Evolutionary conservation across 2,888 invertebrate species (phyloP), one percentile per base, ranked within the genome.

Genomic region (Trachelus tabidus): DNA sequence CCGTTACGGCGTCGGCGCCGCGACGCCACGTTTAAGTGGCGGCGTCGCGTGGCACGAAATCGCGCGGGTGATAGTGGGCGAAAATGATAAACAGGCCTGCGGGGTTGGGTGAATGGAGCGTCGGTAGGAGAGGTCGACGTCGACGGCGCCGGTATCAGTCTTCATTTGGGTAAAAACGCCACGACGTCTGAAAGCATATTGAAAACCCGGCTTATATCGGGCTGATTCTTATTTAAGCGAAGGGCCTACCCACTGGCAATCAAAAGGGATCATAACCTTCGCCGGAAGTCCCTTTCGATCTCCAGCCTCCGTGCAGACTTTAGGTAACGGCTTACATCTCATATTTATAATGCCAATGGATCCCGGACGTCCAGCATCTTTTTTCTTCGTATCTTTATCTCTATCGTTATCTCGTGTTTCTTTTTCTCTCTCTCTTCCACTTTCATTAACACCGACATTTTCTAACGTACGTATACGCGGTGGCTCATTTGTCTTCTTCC

Each of bases 221-320:
- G 80, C 34, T 34, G 74, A 77, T 75, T 77, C 78, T 69, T 71
- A 69, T 74, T 33, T 77, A 37, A 69, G 76, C 73, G 76, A 76
- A 73, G 37, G 74, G 74, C 75, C 69, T 73, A 34, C 69, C 35
- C 34, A 73, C 73, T 69, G 77, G 79, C 86, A 87, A 89, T 89
- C 86, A 88, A 88, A 87, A 85, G 83, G 88, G 86, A 88, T 88
- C 85, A 80, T 81, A 79, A 81, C 77, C 80, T 81, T 76, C 76
- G 78, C 76, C 77, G 74, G 79, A 75, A 79, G 77, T 75, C 73
- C 76, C 80, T 30, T 34, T 73, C 69, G 73, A 76, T 73, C 76
- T 78, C 68, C 33, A 68, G 69, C 69, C 69, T 76, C 75, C 73
- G 69, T 71, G 77, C 75, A 84, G 85, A 85, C 83, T 85, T 84